phyloP scores from a whole-genome alignment of 2,888 invertebrate genomes.

The Eilema depressum region DNA sequence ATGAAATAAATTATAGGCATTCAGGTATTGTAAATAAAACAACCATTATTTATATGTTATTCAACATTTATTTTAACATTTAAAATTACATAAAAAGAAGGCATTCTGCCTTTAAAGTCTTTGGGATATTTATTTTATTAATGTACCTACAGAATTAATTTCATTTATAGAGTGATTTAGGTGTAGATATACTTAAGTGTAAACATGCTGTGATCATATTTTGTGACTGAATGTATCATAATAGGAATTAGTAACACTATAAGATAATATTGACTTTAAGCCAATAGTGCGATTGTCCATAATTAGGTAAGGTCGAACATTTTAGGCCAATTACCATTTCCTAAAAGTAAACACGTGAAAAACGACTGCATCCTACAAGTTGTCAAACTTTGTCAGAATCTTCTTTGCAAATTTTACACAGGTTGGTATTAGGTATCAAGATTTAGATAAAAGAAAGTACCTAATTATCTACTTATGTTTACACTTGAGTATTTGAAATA shows the following conservation, averaged over 20 bases:
- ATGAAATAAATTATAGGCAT: not conserved
- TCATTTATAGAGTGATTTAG: conserved; percentile 76
- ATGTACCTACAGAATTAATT: conserved; percentile 81
- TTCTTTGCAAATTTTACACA: not conserved
- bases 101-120: conserved; percentile 83
- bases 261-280: not conserved
- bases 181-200: conserved; percentile 45
- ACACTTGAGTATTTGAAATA: conserved; percentile 39
- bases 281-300: not conserved
- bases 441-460: conserved; percentile 3
- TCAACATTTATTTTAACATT: conserved; percentile 86
- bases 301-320: not conserved
- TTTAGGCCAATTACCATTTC: not conserved
- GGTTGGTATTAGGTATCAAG: not conserved
- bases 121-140: conserved; percentile 70
- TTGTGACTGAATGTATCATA: not conserved
- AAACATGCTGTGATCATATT: conserved; percentile 48
- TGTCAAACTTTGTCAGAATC: not conserved
- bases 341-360: not conserved
- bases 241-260: conserved; percentile 5
- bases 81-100: conserved; percentile 86
- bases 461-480: conserved; percentile 29
- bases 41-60: conserved; percentile 73
- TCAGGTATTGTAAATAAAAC: conserved; percentile 63
- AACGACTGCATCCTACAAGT: not conserved